These are phyloP conservation scores for Odontocerum albicorne DNA, from an alignment of 2,888 invertebrate genomes.

Conservation along the genomic window DNA sequence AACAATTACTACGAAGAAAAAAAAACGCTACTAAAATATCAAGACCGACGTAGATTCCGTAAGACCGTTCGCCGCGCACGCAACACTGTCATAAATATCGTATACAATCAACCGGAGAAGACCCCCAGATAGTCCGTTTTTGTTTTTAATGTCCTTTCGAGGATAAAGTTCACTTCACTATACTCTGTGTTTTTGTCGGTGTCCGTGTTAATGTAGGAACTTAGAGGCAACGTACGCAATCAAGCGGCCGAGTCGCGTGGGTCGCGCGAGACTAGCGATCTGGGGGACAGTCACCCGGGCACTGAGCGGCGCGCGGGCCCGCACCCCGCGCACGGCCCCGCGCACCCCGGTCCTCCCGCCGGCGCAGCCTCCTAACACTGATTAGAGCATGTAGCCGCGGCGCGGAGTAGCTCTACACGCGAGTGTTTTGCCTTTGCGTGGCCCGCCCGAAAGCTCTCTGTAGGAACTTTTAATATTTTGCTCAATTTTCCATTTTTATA, in stretches of 20 bases:
- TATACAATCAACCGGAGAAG: slow-evolving; percentile 7
- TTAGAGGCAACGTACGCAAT: too few relatives aligned
- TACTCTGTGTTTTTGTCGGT: not conserved
- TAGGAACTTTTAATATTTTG: not conserved
- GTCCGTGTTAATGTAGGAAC: too few relatives aligned
- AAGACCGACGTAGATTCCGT: slow-evolving; percentile 5
- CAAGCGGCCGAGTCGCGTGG: slow-evolving; percentile 1
- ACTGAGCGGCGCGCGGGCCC: slow-evolving; percentile 17
- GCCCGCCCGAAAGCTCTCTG: slow-evolving; percentile 15
- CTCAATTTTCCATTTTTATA: too few relatives aligned
- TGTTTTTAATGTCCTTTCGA: too few relatives aligned
- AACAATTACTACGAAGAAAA: not conserved
- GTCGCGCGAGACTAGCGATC: slow-evolving; percentile 17
- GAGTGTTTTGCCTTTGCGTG: slow-evolving; percentile 13
- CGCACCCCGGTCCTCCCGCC: slow-evolving; percentile 46
- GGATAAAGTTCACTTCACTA: too few relatives aligned
- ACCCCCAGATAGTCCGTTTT: not conserved
- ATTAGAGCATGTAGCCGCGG: slow-evolving; percentile 30
- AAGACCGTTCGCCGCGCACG: slow-evolving; percentile 13
- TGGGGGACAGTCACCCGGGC: slow-evolving; percentile 33
- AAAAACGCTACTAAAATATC: not conserved
- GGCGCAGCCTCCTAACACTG: slow-evolving; percentile 36
- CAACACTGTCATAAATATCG: slow-evolving; percentile 15
- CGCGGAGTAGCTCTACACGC: slow-evolving; percentile 22
- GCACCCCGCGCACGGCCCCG: slow-evolving; percentile 10